Percentiles rank a stretch among this genome's conserved stretches.
These are phyloP conservation scores for Acridotheres tristis DNA, from an alignment of 2,797 vertebrate genomes.

Conservation along the genomic window DNA sequence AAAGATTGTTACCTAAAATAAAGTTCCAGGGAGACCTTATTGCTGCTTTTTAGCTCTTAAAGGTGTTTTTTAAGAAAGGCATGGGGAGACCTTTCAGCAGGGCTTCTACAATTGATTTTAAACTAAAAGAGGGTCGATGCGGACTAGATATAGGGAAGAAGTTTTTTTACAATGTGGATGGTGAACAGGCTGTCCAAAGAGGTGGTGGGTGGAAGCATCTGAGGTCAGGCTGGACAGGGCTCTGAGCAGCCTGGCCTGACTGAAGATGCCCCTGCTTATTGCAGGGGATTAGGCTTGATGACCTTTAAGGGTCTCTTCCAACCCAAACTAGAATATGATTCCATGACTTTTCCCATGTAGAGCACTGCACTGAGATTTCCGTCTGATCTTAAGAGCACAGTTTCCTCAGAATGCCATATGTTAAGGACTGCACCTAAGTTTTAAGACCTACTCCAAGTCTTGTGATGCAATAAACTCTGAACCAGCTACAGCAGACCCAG, in stretches of 20 bases:
- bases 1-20: not conserved
- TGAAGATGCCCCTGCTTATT: not conserved
- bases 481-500: not conserved
- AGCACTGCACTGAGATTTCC: not conserved
- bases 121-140: not conserved
- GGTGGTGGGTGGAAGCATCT: not conserved
- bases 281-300: not conserved
- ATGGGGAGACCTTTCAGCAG: not conserved
- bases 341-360: not conserved
- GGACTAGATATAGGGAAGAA: not conserved
- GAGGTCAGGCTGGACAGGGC: not conserved
- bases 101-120: not conserved
- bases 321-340: not conserved
- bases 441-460: not conserved
- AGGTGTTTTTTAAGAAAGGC: not conserved
- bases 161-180: not conserved
- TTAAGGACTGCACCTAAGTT: not conserved
- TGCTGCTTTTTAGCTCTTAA: not conserved
- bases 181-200: not conserved
- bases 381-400: not conserved
- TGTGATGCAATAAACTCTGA: not conserved
- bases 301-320: not conserved
- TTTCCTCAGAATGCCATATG: not conserved
- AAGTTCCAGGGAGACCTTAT: not conserved
- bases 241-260: not conserved